Evolutionary conservation across 2,888 invertebrate genomes (phyloP).

Genomic region (Callosobruchus maculatus): DNA sequence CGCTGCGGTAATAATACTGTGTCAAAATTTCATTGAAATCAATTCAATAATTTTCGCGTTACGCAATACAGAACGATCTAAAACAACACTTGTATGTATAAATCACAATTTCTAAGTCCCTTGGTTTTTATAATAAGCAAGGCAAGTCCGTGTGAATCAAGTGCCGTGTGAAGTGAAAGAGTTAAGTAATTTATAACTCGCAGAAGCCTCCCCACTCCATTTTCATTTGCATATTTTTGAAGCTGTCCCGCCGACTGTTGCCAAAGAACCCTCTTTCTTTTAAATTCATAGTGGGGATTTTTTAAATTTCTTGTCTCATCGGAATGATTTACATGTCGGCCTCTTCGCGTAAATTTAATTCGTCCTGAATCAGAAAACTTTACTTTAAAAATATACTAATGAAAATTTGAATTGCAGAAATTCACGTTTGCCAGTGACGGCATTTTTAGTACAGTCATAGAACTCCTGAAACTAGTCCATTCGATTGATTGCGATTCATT

Average conservation of each 20-base stretch:
- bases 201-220: neutral
- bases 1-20: no score
- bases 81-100: no score
- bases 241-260: neutral
- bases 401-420: slow-evolving; percentile 34
- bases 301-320: slow-evolving; percentile 1
- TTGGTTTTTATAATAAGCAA: no score
- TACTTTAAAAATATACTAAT: slow-evolving; percentile 14
- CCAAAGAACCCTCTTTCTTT: neutral
- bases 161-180: slow-evolving; percentile 4
- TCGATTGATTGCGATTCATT: no score
- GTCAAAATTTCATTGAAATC: no score
- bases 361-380: slow-evolving; percentile 2
- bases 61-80: no score
- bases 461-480: no score
- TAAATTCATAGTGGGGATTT: slow-evolving; percentile 5
- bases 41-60: no score
- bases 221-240: slow-evolving; percentile 11
- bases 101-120: no score
- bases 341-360: neutral
- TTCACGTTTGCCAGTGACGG: slow-evolving; percentile 23
- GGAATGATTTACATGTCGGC: slow-evolving; percentile 7
- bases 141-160: no score
- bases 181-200: neutral
- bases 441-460: neutral